phyloP scores from a whole-genome alignment of 2,888 invertebrate genomes.

The Melipona beecheii region DNA sequence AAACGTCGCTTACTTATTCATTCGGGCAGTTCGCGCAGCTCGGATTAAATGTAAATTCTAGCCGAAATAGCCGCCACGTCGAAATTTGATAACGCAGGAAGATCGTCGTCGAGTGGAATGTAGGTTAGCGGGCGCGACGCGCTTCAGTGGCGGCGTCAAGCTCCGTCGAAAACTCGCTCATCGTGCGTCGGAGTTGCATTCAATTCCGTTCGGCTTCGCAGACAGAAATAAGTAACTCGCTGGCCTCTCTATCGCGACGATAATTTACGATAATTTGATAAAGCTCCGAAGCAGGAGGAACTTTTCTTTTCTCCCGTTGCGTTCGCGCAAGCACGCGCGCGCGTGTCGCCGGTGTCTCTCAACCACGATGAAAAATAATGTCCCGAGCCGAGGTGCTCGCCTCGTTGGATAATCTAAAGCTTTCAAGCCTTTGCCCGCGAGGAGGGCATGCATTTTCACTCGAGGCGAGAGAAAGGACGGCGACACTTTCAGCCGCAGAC shows the following conservation, averaged over 20 bases:
- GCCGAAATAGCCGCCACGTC: constrained; percentile 35
- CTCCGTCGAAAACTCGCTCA: constrained; percentile 45
- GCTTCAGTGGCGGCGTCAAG: constrained; percentile 23
- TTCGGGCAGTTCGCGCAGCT: constrained; percentile 18
- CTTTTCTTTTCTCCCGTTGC: not conserved
- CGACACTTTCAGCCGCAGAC: constrained; percentile 20
- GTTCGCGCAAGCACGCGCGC: not conserved
- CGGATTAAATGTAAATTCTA: constrained; percentile 54
- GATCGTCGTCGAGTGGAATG: constrained; percentile 39
- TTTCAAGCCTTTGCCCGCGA: constrained; percentile 14
- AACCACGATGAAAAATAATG: constrained; percentile 43
- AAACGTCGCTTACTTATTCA: constrained; percentile 44
- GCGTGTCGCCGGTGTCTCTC: constrained; percentile 10
- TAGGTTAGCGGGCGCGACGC: constrained; percentile 36
- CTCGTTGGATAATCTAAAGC: constrained; percentile 31
- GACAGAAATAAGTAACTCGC: no score
- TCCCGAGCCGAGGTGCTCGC: constrained; percentile 3
- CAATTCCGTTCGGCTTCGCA: constrained; percentile 7
- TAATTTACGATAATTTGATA: constrained; percentile 54
- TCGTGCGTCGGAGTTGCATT: constrained; percentile 35
- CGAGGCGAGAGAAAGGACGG: not conserved
- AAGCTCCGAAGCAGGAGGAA: constrained; percentile 5
- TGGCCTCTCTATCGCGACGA: constrained; percentile 10
- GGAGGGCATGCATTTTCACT: constrained; percentile 14
- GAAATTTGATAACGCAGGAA: constrained; percentile 56